Percentiles rank a stretch among this genome's conserved stretches.
Conservation (phyloP, 2,113 vertebrate genomes). For the Microtus pennsylvanicus region DNA sequence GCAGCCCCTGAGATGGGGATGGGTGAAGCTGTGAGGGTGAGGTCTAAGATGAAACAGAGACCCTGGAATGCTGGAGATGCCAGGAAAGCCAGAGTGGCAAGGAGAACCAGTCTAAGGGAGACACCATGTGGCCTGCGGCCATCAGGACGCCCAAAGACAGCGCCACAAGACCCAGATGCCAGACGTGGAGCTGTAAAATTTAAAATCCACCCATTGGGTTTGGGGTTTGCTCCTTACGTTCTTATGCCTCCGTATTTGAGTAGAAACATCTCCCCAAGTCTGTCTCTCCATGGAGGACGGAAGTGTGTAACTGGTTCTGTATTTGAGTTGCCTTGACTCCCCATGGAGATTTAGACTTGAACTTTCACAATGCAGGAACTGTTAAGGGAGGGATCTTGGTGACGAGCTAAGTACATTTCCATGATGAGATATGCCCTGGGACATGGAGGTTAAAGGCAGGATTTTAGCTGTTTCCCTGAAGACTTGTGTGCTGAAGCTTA, state of each 20-base stretch:
- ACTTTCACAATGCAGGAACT: neutral
- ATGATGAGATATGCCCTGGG: neutral
- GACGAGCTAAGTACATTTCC: neutral
- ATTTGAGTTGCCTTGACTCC: neutral
- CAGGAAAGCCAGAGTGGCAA: neutral
- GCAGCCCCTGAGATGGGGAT: neutral
- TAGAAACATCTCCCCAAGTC: neutral
- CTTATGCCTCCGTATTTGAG: neutral
- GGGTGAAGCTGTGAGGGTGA: neutral
- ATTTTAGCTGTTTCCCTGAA: neutral
- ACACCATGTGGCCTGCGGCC: neutral
- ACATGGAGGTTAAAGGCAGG: neutral
- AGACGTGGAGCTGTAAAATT: neutral
- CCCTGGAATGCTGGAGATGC: neutral
- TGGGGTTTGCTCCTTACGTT: neutral
- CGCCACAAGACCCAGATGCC: neutral
- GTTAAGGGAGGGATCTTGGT: neutral
- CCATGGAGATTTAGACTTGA: neutral
- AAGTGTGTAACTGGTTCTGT: neutral
- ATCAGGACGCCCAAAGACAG: neutral
- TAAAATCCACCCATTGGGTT: neutral
- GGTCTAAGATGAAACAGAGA: neutral
- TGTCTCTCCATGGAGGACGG: neutral
- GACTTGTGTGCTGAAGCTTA: neutral
- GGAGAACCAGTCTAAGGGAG: neutral